Conservation (phyloP, 2,888 invertebrate species). For the Leptopilina syphax region DNA sequence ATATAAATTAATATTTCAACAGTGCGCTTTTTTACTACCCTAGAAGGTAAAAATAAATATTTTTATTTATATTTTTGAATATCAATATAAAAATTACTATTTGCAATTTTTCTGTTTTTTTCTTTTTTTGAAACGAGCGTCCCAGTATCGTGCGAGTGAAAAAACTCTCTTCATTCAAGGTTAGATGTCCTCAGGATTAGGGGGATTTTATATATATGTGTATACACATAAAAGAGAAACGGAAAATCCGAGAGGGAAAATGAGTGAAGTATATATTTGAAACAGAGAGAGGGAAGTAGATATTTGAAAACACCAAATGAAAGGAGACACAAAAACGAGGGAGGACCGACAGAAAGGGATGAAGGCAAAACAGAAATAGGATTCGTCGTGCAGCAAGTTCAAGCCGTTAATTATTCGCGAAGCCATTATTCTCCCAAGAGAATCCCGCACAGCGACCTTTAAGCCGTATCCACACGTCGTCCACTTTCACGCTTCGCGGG, state of each 20-base stretch:
- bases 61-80: too few relatives aligned
- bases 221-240: constrained; percentile 37
- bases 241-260: neutral
- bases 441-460: constrained; percentile 37
- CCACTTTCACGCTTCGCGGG: constrained; percentile 43
- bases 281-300: constrained; percentile 35
- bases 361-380: constrained; percentile 48
- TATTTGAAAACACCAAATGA: neutral
- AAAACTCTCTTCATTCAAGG: constrained; percentile 67
- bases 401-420: constrained; percentile 44
- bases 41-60: too few relatives aligned
- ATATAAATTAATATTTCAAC: too few relatives aligned
- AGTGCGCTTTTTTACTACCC: too few relatives aligned
- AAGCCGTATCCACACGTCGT: constrained; percentile 36
- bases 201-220: constrained; percentile 8
- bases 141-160: constrained; percentile 64
- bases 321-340: constrained; percentile 33
- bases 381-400: constrained; percentile 14
- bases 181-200: constrained; percentile 56
- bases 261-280: neutral
- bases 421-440: constrained; percentile 49
- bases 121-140: constrained; percentile 60
- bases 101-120: neutral
- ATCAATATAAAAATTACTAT: too few relatives aligned
- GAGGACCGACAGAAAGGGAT: constrained; percentile 40